Base-by-base conservation (phyloP, 1,140 invertebrate species). In the Teleopsis dalmanni region DNA sequence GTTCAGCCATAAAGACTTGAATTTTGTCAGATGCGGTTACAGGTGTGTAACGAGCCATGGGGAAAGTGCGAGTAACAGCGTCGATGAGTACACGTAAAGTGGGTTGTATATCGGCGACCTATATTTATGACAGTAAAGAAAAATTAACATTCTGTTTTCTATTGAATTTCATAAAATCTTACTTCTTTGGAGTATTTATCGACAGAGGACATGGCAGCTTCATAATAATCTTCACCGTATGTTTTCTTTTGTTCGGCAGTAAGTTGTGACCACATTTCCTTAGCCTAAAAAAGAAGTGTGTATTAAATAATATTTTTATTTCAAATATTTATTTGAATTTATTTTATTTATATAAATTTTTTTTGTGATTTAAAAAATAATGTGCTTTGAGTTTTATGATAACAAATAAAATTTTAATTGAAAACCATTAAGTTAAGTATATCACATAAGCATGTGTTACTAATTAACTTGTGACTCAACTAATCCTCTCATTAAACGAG, bases 201-300 rank as follows among this genome's bases (percentile, higher is more conserved):
- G 50, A 88, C 73, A 52, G 81, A 80, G 25, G 84, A 71, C 61
- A 88, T 77, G 51, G 85, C 84, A 49, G 80, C 77, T 60, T 89
- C 86, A 62, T 89, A 90, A 58, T 88, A 82, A 60, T 87, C 81
- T 68, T 88, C 80, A 4, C 85, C 84, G 58, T 88, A 89, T 51
- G 84, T 82, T 40, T 81, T 79, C 60, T 81, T 81, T 48, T 84
- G 82, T 71, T 85, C 83, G 52, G 85, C 81, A 57, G 80, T 81
- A 33, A 88, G 71, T 57, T 81, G 75, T 50, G 78, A 78, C 86
- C 85, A 89, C 84, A 88, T 87, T 50, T 83, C 79, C 54, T 82
- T 79, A 6, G 85, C 85, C 65, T 85, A 76, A 23, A 50, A 48
- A 26, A 37, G n/a, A 27, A 29, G 33, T 18, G 31, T 10, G 23